These are phyloP conservation scores for Formica aserva DNA, from an alignment of 2,888 invertebrate genomes.

Conservation along the genomic window DNA sequence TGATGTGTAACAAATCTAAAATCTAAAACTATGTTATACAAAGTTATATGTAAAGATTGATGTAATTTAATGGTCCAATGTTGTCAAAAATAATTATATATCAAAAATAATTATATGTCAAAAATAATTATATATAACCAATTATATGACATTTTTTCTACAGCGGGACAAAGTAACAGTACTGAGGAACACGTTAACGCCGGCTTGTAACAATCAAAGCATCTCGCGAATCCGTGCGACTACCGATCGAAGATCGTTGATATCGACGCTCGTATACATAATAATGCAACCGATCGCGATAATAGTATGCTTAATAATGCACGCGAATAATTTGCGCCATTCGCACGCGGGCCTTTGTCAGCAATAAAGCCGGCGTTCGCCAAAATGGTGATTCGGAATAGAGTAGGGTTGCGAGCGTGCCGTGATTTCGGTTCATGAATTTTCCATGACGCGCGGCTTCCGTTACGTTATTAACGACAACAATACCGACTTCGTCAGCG, in stretches of 20 bases:
- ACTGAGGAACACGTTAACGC: constrained; percentile 20
- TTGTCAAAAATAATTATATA: background rate
- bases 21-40: background rate
- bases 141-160: background rate
- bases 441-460: background rate
- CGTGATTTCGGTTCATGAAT: constrained; percentile 39
- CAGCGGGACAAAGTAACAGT: constrained; percentile 32
- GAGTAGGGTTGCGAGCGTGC: background rate
- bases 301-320: constrained; percentile 37
- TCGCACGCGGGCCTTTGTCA: constrained; percentile 16
- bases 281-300: constrained; percentile 23
- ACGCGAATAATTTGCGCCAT: constrained; percentile 22
- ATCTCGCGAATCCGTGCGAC: constrained; percentile 33
- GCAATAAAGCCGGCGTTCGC: constrained; percentile 13
- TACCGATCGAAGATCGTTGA: constrained; percentile 36
- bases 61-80: background rate
- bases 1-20: background rate
- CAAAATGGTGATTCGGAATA: constrained; percentile 19
- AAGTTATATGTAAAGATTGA: background rate
- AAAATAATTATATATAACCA: too few relatives aligned
- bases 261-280: background rate
- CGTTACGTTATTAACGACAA: constrained; percentile 38
- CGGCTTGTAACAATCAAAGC: constrained; percentile 28
- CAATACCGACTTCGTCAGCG: background rate
- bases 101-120: too few relatives aligned